Evolutionary conservation across 2,113 vertebrate species (phyloP).

Genomic region (Cynopterus brachyotis): DNA sequence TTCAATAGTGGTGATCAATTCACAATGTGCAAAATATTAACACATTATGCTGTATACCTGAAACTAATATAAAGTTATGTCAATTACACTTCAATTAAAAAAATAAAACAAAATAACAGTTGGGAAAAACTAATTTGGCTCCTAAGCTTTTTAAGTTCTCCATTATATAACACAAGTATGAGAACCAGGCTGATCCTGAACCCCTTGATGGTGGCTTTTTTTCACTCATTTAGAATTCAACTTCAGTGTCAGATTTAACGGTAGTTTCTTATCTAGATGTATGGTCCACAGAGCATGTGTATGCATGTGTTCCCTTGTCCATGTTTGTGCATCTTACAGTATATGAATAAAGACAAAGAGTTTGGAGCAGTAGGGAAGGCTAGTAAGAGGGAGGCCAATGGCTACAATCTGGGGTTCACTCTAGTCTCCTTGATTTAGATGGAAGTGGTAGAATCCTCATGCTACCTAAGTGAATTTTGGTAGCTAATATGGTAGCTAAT

Average conservation of each 20-base stretch:
- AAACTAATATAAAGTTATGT: background rate
- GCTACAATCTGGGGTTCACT: background rate
- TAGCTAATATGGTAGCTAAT: background rate
- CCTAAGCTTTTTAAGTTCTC: background rate
- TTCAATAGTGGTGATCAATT: background rate
- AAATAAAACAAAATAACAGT: background rate
- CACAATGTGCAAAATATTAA: background rate
- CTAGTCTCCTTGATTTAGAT: background rate
- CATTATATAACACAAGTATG: background rate
- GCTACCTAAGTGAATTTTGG: background rate
- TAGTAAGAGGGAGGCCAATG: background rate
- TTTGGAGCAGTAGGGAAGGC: background rate
- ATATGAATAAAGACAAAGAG: constrained; percentile 17
- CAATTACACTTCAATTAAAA: background rate
- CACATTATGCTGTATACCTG: background rate
- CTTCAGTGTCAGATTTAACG: background rate
- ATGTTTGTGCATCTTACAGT: background rate
- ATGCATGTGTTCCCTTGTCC: background rate
- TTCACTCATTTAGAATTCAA: constrained; percentile 14
- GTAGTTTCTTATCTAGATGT: background rate
- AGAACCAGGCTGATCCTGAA: background rate
- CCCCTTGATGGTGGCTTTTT: background rate
- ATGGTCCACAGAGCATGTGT: background rate
- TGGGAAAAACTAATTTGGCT: background rate
- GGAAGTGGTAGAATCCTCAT: background rate